Base-by-base conservation (phyloP, 2,113 vertebrate genomes). In the Leiothrix lutea region DNA sequence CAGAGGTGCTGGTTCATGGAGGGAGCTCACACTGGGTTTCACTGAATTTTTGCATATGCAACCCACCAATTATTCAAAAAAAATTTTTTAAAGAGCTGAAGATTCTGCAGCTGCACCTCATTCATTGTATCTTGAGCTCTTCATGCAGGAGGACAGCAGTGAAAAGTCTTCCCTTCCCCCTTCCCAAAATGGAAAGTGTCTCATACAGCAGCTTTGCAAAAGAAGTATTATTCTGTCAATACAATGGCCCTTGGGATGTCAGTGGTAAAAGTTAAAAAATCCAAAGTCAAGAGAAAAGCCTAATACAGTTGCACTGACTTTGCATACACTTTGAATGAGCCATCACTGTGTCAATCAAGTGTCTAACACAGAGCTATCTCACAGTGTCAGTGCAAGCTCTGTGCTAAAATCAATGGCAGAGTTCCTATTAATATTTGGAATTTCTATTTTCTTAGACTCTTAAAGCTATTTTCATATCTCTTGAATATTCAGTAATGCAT, bases 271-370 rank as follows among this genome's bases (percentile, higher is more conserved):
- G 81, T 97, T 94, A 80, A 95, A 96, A 97, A 97, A 96, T 47
- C 94, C 96, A 29, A 66, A 98, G 97, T 96, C 86, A 96, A 97
- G 92, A 97, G 60, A 88, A 88, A 78, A 95, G 67, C 95, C 93
- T 97, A 91, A 97, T 96, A 93, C 73, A 71, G 89, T 96, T 92
- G 89, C 80, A 60, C 82, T 97, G 95, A 96, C 96, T 97, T 94
- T 97, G 89, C 90, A 87, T 98, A 94, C 90, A 93, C 95, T 97
- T 97, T 97, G 88, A 96, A 91, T 96, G 95, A 97, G 97, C 97
- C 98, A 96, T 98, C 98, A 98, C 79, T 10, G 57, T 96, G 95
- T 98, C 97, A 97, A 97, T 97, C 98, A 98, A 97, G 79, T 97
- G 96, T 98, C 97, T 97, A 86, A 95, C 73, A 72, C 77, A 77